Base-by-base conservation (phyloP, 1,140 invertebrate species). In the Portunus trituberculatus region DNA sequence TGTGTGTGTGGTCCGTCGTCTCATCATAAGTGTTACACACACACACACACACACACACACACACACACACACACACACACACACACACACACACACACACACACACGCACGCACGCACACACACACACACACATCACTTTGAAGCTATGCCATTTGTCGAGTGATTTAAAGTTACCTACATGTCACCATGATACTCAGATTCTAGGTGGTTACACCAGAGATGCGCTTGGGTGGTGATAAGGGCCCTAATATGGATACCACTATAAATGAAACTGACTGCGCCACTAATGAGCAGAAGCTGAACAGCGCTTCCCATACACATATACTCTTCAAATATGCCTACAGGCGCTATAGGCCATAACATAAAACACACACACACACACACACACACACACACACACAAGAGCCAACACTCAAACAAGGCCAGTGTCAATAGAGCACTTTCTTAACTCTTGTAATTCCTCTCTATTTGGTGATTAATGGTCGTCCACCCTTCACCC, bases 31-130 rank as follows among this genome's bases (percentile, higher is more conserved):
- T 8, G 48, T 25, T n/a, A 76, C 67, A 0, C 8, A 76, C 48
- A 0, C 7, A 39, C 8, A 3, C 29, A 31, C 52, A 67, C 29
- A 48, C 52, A 59, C 52, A 91, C 45, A 91, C 52, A 29, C 52
- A 67, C 46, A 67, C n/a, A 29, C 45, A 52, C 52, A 52, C 52
- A 91, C 52, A 67, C 46, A 91, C 46, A 91, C 52, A 91, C 52
- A 48, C 90, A 76, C 59, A 76, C 59, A 76, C 59, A 76, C 59
- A 76, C 59, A 76, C 20, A 76, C 59, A 76, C 59, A 76, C 59
- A 76, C 59, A 76, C 59, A 76, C 59, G 20, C 59, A 76, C 59
- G 20, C 59, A 76, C 59, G 20, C 59, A 76, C 59, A 76, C 59
- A 76, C 59, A n/a, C n/a, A n/a, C n/a, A n/a, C 67, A 8, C 67